These are phyloP conservation scores for Albula goreensis DNA, from an alignment of 2,113 vertebrate species.

Conservation along the genomic window DNA sequence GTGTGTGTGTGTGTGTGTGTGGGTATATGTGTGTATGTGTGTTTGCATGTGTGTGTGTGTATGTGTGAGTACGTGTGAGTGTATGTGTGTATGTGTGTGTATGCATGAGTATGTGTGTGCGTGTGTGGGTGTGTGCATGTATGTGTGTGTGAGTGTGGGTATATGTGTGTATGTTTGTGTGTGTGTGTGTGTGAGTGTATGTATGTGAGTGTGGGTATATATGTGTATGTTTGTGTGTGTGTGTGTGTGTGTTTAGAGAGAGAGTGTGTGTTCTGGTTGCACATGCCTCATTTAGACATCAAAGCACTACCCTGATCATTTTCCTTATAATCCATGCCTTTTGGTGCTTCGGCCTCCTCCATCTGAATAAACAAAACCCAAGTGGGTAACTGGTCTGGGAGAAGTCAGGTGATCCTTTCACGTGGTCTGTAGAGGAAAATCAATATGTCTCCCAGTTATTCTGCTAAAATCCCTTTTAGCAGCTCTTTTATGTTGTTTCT, in stretches of 20 bases:
- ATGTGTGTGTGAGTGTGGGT: no score
- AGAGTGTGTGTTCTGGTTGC: conserved; percentile 75
- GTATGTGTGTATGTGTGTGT: no score
- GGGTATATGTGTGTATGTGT: neutral
- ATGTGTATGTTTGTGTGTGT: conserved; percentile 25
- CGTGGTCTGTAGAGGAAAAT: conserved; percentile 60
- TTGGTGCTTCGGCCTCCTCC: conserved; percentile 73
- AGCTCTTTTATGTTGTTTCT: conserved; percentile 73
- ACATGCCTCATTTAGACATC: conserved; percentile 84
- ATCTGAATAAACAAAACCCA: conserved; percentile 83
- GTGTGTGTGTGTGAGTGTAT: neutral
- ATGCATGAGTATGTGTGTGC: no score
- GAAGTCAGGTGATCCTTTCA: conserved; percentile 70
- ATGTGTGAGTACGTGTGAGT: neutral
- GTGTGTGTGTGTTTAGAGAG: conserved; percentile 33
- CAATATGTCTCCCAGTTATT: conserved; percentile 69
- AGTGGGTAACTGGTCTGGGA: conserved; percentile 66
- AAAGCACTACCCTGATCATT: conserved; percentile 81
- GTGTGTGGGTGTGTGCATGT: no score
- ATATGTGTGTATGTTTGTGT: neutral
- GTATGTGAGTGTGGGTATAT: neutral
- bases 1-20: no score
- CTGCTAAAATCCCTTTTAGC: conserved; percentile 64
- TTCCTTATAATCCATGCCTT: conserved; percentile 73
- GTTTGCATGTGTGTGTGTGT: conserved; percentile 22